These are phyloP conservation scores for Pelobates fuscus DNA, from an alignment of 2,113 vertebrate species.

Conservation along the genomic window DNA sequence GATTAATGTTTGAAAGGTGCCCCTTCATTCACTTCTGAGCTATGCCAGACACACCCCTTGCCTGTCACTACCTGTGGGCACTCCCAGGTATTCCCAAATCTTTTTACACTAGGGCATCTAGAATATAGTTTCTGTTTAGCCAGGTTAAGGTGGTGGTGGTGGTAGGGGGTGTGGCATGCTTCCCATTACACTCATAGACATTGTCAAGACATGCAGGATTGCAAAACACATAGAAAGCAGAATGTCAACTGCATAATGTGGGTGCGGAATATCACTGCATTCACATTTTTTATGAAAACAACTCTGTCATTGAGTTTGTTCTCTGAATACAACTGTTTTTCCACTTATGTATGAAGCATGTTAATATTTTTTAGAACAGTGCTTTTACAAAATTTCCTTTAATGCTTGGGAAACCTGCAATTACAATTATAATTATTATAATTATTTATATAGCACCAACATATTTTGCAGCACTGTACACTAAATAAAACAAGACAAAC, in stretches of 20 bases:
- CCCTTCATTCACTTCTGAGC: neutral
- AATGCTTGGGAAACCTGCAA: too few relatives aligned
- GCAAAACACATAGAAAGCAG: neutral
- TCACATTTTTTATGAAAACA: too few relatives aligned
- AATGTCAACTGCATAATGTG: neutral
- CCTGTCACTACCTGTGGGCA: conserved; percentile 4
- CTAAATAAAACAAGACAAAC: too few relatives aligned
- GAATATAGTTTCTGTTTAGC: neutral
- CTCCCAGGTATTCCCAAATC: neutral
- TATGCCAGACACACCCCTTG: neutral
- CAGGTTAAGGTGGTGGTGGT: neutral
- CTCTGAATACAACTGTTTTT: too few relatives aligned
- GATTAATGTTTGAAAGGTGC: neutral
- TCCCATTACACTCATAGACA: neutral
- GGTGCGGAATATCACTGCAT: neutral
- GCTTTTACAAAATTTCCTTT: too few relatives aligned
- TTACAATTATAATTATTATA: too few relatives aligned
- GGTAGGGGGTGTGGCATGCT: neutral
- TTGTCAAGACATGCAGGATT: neutral
- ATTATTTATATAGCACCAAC: too few relatives aligned
- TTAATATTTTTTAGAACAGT: too few relatives aligned
- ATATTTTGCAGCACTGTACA: too few relatives aligned
- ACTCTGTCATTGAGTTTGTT: too few relatives aligned
- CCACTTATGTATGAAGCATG: too few relatives aligned
- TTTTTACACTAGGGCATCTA: neutral